phyloP scores from a whole-genome alignment of 2,113 vertebrate genomes.

The Baryphthengus martii region DNA sequence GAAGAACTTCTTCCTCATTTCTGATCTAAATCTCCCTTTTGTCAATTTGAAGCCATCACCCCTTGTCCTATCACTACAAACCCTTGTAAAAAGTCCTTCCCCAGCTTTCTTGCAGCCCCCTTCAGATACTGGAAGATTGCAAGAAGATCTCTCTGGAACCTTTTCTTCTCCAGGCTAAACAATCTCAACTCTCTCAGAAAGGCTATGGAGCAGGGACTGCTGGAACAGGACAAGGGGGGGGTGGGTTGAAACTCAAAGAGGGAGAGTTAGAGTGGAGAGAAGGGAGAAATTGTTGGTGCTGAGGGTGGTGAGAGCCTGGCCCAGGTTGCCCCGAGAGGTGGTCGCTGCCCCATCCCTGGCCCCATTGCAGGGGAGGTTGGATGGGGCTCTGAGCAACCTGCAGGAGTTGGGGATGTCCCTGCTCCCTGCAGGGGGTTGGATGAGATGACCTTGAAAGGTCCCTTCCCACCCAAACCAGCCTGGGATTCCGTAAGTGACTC shows the following conservation, averaged over 20 bases:
- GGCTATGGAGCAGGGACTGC: neutral
- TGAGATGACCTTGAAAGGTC: neutral
- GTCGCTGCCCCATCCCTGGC: neutral
- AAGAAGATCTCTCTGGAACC: no score
- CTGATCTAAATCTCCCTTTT: no score
- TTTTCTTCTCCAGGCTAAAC: no score
- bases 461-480: neutral
- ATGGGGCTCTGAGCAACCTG: neutral
- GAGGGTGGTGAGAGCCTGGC: neutral
- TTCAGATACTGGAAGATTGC: no score
- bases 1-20: no score
- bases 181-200: no score
- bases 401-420: neutral
- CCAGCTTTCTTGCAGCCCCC: no score
- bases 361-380: neutral
- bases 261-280: neutral
- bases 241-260: neutral
- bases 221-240: neutral
- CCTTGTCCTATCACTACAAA: no score
- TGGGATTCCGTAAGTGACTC: no score
- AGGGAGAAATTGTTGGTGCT: neutral
- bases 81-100: no score
- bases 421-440: neutral
- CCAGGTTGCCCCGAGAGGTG: neutral
- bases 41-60: no score